Evolutionary conservation across 2,113 vertebrate species (phyloP).

Genomic region (Geococcyx californianus): DNA sequence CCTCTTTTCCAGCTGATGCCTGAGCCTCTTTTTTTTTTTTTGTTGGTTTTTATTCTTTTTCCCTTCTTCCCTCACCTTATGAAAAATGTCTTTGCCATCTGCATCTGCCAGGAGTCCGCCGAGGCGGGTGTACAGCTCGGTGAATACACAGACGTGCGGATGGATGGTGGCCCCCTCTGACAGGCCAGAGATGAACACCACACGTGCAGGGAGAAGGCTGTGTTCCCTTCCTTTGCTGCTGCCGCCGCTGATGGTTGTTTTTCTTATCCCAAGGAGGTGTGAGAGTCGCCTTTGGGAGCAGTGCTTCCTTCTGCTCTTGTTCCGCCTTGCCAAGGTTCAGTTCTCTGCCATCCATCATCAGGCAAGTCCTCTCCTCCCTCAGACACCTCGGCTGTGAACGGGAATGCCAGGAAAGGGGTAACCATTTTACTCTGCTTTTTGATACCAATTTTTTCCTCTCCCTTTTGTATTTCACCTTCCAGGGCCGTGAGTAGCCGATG

Average conservation of each 20-base stretch:
- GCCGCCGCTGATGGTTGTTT: neutral
- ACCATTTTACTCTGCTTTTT: neutral
- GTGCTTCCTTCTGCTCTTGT: conserved; percentile 27
- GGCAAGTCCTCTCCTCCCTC: neutral
- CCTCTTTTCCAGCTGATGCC: conserved; percentile 33
- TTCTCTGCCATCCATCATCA: conserved; percentile 36
- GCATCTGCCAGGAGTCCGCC: conserved; percentile 69
- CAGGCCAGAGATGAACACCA: conserved; percentile 57
- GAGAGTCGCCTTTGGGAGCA: conserved; percentile 17
- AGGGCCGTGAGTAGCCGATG: neutral
- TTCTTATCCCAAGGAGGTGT: conserved; percentile 11
- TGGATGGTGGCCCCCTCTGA: conserved; percentile 52
- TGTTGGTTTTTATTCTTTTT: neutral
- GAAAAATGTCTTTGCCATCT: conserved; percentile 75
- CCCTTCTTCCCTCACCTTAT: conserved; percentile 25
- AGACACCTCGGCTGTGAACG: neutral
- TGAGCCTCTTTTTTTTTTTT: neutral
- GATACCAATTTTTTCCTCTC: neutral
- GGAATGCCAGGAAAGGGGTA: neutral
- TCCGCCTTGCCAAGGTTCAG: conserved; percentile 2
- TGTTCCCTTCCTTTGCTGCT: neutral
- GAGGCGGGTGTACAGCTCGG: conserved; percentile 48
- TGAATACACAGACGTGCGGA: conserved; percentile 69
- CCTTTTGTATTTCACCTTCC: neutral
- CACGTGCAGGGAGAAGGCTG: neutral